phyloP scores from a whole-genome alignment of 1,140 invertebrate genomes.

The Vanessa atalanta region DNA sequence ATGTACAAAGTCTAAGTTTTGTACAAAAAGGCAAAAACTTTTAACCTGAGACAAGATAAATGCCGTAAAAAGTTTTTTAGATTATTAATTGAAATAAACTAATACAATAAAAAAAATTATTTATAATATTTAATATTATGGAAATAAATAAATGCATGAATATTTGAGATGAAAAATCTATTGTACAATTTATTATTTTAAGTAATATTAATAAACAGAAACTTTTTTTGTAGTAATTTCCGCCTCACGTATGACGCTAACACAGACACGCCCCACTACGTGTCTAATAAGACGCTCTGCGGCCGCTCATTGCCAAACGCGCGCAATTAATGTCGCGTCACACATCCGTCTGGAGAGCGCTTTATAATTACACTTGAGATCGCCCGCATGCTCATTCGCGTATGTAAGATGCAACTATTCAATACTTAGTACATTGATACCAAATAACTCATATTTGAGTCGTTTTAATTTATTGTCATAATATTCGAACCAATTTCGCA shows the following conservation, averaged over 20 bases:
- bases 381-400: conserved; percentile 13
- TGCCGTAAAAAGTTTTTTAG: too few species aligned
- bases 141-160: too few species aligned
- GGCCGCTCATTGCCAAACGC: conserved; percentile 60
- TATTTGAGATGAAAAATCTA: background rate
- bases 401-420: conserved; percentile 2
- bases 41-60: too few species aligned
- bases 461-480: too few species aligned
- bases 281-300: conserved; percentile 69
- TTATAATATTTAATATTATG: too few species aligned
- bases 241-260: conserved; percentile 36
- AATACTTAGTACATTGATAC: background rate
- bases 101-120: too few species aligned
- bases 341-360: conserved; percentile 47
- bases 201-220: background rate
- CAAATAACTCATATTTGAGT: too few species aligned
- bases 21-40: too few species aligned
- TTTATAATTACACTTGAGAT: conserved; percentile 46
- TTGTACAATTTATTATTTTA: background rate
- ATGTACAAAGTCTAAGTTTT: background rate
- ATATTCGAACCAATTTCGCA: too few species aligned
- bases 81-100: too few species aligned
- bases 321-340: conserved; percentile 60
- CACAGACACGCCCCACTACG: conserved; percentile 61
- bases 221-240: conserved; percentile 12